phyloP scores from a whole-genome alignment of 2,113 vertebrate genomes.

The Mustela nigripes region DNA sequence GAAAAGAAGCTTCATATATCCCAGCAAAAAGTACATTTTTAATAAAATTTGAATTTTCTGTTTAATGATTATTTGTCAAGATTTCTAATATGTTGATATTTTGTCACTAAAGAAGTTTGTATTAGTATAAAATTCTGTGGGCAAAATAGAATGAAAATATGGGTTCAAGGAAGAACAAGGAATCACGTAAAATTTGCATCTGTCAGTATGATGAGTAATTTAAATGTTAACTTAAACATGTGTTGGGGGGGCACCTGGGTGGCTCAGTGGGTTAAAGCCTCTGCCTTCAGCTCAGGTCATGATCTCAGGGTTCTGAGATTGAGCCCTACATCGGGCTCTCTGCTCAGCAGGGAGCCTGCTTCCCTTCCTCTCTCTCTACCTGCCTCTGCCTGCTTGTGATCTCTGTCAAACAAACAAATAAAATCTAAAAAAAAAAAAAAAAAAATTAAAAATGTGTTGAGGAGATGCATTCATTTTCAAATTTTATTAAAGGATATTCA shows the following conservation, averaged over 20 bases:
- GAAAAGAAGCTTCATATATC: not conserved
- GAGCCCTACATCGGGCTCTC: too few species aligned
- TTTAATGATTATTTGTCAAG: not conserved
- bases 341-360: too few species aligned
- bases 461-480: not conserved
- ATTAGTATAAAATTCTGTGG: not conserved
- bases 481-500: not conserved
- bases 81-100: not conserved
- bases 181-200: slow-evolving; percentile 6
- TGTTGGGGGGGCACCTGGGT: not conserved
- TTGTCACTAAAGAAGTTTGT: not conserved
- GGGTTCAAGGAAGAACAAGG: slow-evolving; percentile 37
- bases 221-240: slow-evolving; percentile 2
- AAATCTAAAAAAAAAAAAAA: not conserved
- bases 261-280: too few species aligned
- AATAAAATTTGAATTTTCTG: slow-evolving; percentile 27
- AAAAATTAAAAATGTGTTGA: not conserved
- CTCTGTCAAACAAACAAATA: too few species aligned
- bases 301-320: too few species aligned
- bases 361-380: too few species aligned
- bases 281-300: too few species aligned
- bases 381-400: too few species aligned
- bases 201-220: not conserved
- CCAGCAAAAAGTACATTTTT: not conserved
- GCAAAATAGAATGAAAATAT: not conserved